These are phyloP conservation scores for Elysia chlorotica DNA, from an alignment of 1,140 invertebrate genomes.

Conservation along the genomic window DNA sequence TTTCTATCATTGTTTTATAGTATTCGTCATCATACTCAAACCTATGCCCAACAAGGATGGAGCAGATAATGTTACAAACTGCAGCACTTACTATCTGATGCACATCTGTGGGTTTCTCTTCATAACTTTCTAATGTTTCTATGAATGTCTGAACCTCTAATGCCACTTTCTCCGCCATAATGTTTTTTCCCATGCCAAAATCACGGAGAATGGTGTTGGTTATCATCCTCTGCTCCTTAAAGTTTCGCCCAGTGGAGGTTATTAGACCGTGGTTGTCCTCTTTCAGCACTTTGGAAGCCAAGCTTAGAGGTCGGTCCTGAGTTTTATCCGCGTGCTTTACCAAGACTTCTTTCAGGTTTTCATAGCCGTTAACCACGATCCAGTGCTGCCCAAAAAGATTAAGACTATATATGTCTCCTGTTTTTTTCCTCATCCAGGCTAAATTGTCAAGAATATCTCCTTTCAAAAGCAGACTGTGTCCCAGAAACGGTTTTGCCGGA, in stretches of 20 bases:
- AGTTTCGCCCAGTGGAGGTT: not conserved
- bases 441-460: not conserved
- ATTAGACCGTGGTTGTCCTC: not conserved
- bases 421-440: not conserved
- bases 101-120: not conserved
- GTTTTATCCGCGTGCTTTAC: not conserved
- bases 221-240: not conserved
- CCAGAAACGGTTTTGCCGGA: not conserved
- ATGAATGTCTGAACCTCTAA: not conserved
- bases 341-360: not conserved
- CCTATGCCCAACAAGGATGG: constrained; percentile 79
- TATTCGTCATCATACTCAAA: constrained; percentile 62
- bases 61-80: constrained; percentile 78
- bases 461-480: not conserved
- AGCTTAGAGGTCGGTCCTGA: not conserved
- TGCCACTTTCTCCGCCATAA: not conserved
- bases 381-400: not conserved
- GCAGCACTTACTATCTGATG: constrained; percentile 62
- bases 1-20: constrained; percentile 17
- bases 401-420: constrained; percentile 7
- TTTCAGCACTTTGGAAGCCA: not conserved
- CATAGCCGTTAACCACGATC: not conserved
- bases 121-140: not conserved
- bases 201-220: not conserved
- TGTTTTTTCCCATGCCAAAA: not conserved